Percentiles rank a stretch among this genome's conserved stretches.
Conservation (phyloP, 2,888 invertebrate genomes). For the Eupithecia exiguata region DNA sequence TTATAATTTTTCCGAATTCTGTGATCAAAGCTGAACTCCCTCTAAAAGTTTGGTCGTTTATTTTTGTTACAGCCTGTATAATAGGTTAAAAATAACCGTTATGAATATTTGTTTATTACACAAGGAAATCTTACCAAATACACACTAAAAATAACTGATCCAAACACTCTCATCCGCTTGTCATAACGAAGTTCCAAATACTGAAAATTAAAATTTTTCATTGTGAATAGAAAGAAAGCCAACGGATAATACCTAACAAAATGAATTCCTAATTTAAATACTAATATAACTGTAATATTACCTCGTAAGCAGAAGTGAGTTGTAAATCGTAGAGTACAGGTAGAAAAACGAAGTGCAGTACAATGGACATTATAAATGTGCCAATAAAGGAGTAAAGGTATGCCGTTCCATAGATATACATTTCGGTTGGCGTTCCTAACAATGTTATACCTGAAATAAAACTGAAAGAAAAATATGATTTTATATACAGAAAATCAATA, state of each 20-base stretch:
- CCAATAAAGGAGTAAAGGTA: slow-evolving; percentile 86
- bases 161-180: slow-evolving; percentile 86
- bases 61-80: no score
- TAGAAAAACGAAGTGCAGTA: slow-evolving; percentile 85
- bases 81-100: neutral
- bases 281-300: slow-evolving; percentile 49
- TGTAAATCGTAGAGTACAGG: slow-evolving; percentile 88
- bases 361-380: slow-evolving; percentile 84
- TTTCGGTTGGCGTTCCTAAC: slow-evolving; percentile 90
- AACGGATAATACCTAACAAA: neutral
- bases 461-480: slow-evolving; percentile 64
- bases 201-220: slow-evolving; percentile 61
- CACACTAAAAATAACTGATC: slow-evolving; percentile 86
- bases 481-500: neutral
- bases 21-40: no score
- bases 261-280: neutral
- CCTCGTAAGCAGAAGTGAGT: slow-evolving; percentile 90
- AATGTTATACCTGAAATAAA: slow-evolving; percentile 91
- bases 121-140: slow-evolving; percentile 83
- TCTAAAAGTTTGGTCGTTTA: no score
- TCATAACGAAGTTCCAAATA: slow-evolving; percentile 87
- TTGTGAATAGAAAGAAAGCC: neutral
- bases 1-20: no score
- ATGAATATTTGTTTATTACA: neutral
- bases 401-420: slow-evolving; percentile 90